Evolutionary conservation across 2,113 vertebrate genomes (phyloP).

Genomic region (Corynorhinus townsendii): DNA sequence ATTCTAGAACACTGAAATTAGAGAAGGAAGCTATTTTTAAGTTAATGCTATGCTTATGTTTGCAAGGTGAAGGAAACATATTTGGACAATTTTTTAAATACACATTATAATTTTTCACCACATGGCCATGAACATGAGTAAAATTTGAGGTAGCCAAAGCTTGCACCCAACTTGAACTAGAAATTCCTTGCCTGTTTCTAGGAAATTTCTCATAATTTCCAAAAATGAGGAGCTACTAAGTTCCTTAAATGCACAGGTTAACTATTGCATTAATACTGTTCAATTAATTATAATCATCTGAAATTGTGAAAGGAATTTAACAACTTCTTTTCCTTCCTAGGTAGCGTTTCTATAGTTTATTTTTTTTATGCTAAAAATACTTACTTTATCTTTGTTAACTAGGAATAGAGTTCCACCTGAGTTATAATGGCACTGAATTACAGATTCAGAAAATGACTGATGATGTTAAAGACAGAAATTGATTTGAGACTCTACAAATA

Average conservation of each 20-base stretch:
- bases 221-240: neutral
- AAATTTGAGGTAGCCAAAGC: neutral
- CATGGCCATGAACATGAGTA: neutral
- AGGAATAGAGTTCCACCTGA: neutral
- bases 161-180: neutral
- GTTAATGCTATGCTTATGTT: neutral
- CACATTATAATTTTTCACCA: neutral
- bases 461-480: neutral
- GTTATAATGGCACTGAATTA: neutral
- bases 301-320: neutral
- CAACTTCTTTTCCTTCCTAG: neutral
- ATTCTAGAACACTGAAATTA: neutral
- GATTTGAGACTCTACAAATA: neutral
- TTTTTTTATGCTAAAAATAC: neutral
- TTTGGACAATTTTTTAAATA: neutral
- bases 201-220: neutral
- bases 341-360: neutral
- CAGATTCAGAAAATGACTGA: slow-evolving; percentile 17
- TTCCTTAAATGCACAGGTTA: neutral
- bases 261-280: neutral
- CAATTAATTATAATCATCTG: neutral
- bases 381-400: neutral
- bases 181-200: neutral
- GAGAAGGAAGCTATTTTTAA: neutral
- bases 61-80: neutral